These are phyloP conservation scores for Umimayanthus chanpuru DNA, from an alignment of 92 coral and sea anemone species.

Conservation along the genomic window DNA sequence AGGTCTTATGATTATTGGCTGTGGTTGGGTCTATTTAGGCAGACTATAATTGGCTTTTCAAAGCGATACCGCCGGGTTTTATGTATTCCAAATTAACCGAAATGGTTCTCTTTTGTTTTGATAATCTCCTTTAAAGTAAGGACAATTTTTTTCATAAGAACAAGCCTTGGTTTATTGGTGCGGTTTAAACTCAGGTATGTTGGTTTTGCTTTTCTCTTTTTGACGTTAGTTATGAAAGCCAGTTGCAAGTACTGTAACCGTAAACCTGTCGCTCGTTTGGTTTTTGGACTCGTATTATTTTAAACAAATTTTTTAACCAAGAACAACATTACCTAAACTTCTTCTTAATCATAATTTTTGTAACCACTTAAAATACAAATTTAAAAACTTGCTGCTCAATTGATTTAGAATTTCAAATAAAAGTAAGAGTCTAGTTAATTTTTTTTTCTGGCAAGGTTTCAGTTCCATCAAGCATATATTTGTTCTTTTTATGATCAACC, in stretches of 20 bases:
- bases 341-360: not conserved
- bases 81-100: not conserved
- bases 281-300: not conserved
- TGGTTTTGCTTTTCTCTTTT: not conserved
- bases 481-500: not conserved
- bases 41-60: not conserved
- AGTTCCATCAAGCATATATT: not conserved
- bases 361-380: not conserved
- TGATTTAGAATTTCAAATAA: not conserved
- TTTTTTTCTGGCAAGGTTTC: not conserved
- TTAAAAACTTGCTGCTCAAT: not conserved
- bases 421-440: not conserved
- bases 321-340: not conserved
- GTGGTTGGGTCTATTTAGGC: not conserved
- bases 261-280: not conserved
- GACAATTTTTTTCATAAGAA: not conserved
- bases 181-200: slow-evolving; percentile 5
- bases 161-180: not conserved
- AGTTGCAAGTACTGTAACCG: too few species aligned
- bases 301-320: not conserved
- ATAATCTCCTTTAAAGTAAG: not conserved
- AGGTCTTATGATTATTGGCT: not conserved
- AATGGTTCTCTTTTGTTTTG: not conserved
- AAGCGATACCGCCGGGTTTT: not conserved
- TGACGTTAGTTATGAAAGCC: not conserved